These are phyloP conservation scores for Melopsittacus undulatus DNA, from an alignment of 2,797 vertebrate species.

Conservation along the genomic window DNA sequence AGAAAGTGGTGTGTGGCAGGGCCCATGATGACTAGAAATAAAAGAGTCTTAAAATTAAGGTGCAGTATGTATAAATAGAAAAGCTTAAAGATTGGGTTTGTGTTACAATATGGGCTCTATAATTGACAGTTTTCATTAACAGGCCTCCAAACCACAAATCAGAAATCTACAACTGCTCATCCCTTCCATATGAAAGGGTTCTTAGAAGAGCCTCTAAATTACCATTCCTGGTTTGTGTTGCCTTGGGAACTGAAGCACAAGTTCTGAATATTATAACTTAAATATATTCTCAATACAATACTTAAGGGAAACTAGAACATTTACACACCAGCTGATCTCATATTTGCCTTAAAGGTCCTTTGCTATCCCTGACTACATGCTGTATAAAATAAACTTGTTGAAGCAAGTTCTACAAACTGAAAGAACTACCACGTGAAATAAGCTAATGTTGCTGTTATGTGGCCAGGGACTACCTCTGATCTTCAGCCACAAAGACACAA, in stretches of 20 bases:
- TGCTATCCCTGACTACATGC: background rate
- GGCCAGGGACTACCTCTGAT: background rate
- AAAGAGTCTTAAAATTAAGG: background rate
- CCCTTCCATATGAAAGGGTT: background rate
- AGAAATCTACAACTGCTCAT: background rate
- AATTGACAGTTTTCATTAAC: background rate
- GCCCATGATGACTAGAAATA: background rate
- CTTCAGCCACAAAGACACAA: background rate
- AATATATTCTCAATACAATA: background rate
- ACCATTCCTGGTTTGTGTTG: background rate
- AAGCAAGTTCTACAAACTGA: background rate
- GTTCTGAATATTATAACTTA: background rate
- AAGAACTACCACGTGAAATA: background rate
- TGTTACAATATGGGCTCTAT: background rate
- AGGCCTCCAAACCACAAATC: background rate
- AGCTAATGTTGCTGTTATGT: background rate
- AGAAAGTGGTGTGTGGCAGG: background rate
- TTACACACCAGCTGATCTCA: background rate
- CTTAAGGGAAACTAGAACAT: background rate
- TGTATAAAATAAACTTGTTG: background rate
- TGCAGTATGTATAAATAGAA: background rate
- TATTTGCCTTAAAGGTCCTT: background rate
- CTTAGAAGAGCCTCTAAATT: background rate
- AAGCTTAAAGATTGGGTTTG: background rate
- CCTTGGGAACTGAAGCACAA: conserved; percentile 22